Evolutionary conservation across 2,113 vertebrate species (phyloP), one percentile per base, ranked within the genome.

Genomic region (Hepsetus odoe): DNA sequence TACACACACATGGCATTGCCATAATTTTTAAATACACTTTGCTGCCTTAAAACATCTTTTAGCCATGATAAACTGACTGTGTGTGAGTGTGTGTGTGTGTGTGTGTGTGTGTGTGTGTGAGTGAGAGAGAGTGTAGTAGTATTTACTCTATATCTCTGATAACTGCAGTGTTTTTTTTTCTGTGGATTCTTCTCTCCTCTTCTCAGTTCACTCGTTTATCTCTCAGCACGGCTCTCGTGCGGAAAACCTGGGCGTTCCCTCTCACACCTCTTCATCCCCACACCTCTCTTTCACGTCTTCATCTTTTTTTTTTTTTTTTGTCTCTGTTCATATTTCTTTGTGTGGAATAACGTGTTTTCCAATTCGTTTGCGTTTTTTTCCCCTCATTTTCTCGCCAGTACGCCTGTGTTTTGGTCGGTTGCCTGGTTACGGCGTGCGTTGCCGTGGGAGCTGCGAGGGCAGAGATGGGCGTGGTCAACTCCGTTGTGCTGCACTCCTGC

Each of bases 401-500:
- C 72, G 70, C 26, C 32, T 59, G 80, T 65, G 79, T 80, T 65
- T 77, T 73, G 49, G 10, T 16, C 26, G 33, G 80, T 82, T 70
- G 79, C 82, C 26, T 81, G 73, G 81, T 30, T 67, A 74, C 76
- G 10, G 32, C 18, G 20, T 77, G 61, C 38, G 82, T 79, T 72
- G 32, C 76, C 53, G 62, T 67, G 65, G 82, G 76, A 83, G 71
- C n/a, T n/a, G n/a, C n/a, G n/a, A n/a, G n/a, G n/a, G 79, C 55
- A 0, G 32, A 80, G 71, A 62, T 72, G 68, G 72, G 82, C 66
- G 82, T 68, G 81, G 81, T 53, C 51, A 68, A 35, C 32, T 14
- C 62, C 13, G 73, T 72, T 75, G 72, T 82, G 68, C 78, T 72
- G 72, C 72, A 74, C 62, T 74, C 46, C 62, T 33, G 58, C 80